These are phyloP conservation scores for Clostera curtula DNA, from an alignment of 2,888 invertebrate species.

Conservation along the genomic window DNA sequence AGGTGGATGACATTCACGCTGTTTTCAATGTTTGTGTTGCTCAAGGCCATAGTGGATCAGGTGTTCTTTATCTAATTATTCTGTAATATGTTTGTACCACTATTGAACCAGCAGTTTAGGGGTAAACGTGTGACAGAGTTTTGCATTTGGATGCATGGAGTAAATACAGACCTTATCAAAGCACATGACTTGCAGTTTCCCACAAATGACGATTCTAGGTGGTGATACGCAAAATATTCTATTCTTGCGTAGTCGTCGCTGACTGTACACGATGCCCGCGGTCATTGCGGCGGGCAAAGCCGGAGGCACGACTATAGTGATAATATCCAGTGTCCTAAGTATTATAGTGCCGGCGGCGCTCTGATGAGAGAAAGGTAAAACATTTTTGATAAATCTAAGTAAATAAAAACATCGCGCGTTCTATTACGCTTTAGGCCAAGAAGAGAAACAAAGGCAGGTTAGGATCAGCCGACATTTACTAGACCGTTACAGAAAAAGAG, in stretches of 20 bases:
- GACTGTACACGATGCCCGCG: conserved; percentile 86
- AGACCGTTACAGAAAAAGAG: no score
- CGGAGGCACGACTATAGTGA: conserved; percentile 95
- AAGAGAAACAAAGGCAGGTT: neutral
- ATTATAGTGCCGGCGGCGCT: conserved; percentile 76
- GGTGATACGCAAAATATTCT: conserved; percentile 88
- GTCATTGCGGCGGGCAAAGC: conserved; percentile 93
- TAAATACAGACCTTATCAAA: conserved; percentile 84
- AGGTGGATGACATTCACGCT: no score
- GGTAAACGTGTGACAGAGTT: no score
- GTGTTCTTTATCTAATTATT: no score
- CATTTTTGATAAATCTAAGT: neutral
- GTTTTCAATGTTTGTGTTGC: no score
- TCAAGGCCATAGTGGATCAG: no score
- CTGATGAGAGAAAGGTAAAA: conserved; percentile 34
- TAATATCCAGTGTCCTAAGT: conserved; percentile 88
- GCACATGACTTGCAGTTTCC: conserved; percentile 87
- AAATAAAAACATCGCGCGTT: no score
- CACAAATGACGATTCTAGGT: conserved; percentile 84
- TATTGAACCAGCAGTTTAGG: no score
- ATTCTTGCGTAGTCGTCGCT: conserved; percentile 78
- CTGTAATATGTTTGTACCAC: no score
- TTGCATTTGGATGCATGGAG: no score
- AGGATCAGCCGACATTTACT: no score
- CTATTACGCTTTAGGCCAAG: no score